These are phyloP conservation scores for Saccopteryx leptura DNA, from an alignment of 2,113 vertebrate genomes.

Conservation along the genomic window DNA sequence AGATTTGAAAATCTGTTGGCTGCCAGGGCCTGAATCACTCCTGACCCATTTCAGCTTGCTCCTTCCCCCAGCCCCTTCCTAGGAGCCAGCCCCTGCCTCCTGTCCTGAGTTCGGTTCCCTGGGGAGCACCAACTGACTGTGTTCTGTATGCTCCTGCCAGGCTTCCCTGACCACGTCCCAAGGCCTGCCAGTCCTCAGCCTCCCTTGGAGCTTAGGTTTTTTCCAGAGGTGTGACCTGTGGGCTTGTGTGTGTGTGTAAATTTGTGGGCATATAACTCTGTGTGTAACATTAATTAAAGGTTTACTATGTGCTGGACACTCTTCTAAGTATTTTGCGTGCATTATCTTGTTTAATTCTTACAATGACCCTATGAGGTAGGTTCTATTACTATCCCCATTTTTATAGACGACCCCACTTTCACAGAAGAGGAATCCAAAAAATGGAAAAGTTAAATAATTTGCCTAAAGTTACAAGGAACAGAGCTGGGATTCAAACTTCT, in stretches of 20 bases:
- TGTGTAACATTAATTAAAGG: background rate
- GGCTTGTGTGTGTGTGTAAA: background rate
- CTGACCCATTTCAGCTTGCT: background rate
- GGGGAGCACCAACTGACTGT: background rate
- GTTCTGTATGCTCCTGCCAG: background rate
- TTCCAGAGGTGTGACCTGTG: background rate
- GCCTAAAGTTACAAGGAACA: background rate
- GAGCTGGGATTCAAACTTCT: background rate
- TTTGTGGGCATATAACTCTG: background rate
- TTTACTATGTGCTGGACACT: background rate
- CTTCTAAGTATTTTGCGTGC: background rate
- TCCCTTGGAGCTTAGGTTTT: background rate
- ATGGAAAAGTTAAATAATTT: slow-evolving; percentile 6
- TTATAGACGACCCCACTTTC: background rate
- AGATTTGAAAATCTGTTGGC: background rate
- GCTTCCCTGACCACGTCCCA: background rate
- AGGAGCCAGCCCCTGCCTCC: background rate
- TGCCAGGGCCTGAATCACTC: background rate
- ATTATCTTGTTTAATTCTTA: background rate
- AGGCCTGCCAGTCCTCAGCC: background rate
- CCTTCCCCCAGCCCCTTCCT: background rate
- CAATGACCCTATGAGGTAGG: background rate
- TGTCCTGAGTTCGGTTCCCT: background rate
- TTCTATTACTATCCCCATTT: background rate
- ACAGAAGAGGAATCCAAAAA: slow-evolving; percentile 35